phyloP scores from a whole-genome alignment of 1,140 invertebrate genomes.

The Oreohelix idahoensis region DNA sequence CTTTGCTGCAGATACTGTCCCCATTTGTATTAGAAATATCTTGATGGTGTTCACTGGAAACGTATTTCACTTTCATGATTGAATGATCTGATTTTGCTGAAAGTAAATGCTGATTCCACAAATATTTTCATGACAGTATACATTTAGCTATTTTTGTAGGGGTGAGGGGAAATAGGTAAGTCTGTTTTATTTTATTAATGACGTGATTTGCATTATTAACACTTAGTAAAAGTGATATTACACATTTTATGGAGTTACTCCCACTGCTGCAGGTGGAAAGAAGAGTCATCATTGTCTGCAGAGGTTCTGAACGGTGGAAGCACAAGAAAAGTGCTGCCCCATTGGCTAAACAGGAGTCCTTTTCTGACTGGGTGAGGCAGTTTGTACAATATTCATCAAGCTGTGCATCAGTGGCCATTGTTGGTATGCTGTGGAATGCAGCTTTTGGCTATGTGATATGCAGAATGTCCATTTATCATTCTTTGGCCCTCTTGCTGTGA shows the following conservation, averaged over 20 bases:
- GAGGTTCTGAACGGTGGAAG: conserved; percentile 46
- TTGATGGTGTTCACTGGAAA: too few species aligned
- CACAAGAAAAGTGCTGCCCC: conserved; percentile 55
- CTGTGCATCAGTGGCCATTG: background rate
- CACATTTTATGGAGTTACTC: conserved; percentile 37
- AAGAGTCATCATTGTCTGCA: conserved; percentile 34
- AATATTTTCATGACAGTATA: too few species aligned
- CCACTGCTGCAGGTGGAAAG: conserved; percentile 39
- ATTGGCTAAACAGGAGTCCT: conserved; percentile 70
- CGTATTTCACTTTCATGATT: too few species aligned
- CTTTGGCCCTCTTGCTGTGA: background rate
- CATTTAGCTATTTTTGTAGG: too few species aligned
- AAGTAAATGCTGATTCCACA: too few species aligned
- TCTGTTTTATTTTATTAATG: background rate
- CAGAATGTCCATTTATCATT: background rate
- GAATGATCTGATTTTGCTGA: too few species aligned
- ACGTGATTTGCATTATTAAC: background rate
- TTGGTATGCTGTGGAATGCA: conserved; percentile 15
- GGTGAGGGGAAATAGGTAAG: too few species aligned
- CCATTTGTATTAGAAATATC: too few species aligned
- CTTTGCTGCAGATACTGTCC: too few species aligned
- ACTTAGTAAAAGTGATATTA: background rate
- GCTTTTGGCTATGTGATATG: background rate
- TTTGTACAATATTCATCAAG: background rate
- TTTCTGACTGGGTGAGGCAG: conserved; percentile 65